Evolutionary conservation across 92 coral and sea anemone genomes (phyloP), one percentile per base, ranked within the genome.

Genomic region (Actinostola sp.): DNA sequence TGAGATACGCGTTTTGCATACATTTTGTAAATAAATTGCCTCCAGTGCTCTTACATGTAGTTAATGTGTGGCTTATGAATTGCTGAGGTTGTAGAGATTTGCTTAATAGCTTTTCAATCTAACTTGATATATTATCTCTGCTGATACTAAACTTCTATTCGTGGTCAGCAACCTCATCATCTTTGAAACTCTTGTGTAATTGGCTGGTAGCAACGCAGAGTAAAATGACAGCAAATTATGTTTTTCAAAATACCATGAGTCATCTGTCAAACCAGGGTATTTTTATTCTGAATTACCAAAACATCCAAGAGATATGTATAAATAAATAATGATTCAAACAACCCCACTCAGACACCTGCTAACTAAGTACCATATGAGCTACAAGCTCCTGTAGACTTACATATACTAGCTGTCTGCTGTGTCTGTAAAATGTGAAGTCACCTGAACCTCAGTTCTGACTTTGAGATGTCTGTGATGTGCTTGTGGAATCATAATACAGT

Each of bases 321-420:
- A 75, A 75, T 75, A 75, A 75, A 64, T 75, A 45, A 75, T 75
- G 81, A 63, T 38, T 25, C 49, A 34, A 57, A 41, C 71, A 71
- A 50, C 30, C 58, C 39, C 46, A n/a, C 43, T 0, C 1, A 0
- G 26, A 34, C 81, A 75, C 81, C 81, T 75, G 81, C 72, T 29
- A 43, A 15, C 24, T 14, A 2, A 34, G 49, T 52, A 64, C 64
- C 58, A 64, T 54, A 52, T 64, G 34, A 36, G 23, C 48, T 75
- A 75, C 44, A n/a, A n/a, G n/a, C n/a, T 39, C 52, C 8, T 36
- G 24, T 61, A 59, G 35, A 57, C n/a, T n/a, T n/a, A n/a, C n/a
- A 51, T 71, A 61, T 41, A 23, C 3, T 14, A 50, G 53, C 23
- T 56, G 46, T 71, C 29, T 33, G 76, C 33, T 34, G 1, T 35